Evolutionary conservation across 92 coral and sea anemone species (phyloP).

Genomic region (Zoanthus solanderi): DNA sequence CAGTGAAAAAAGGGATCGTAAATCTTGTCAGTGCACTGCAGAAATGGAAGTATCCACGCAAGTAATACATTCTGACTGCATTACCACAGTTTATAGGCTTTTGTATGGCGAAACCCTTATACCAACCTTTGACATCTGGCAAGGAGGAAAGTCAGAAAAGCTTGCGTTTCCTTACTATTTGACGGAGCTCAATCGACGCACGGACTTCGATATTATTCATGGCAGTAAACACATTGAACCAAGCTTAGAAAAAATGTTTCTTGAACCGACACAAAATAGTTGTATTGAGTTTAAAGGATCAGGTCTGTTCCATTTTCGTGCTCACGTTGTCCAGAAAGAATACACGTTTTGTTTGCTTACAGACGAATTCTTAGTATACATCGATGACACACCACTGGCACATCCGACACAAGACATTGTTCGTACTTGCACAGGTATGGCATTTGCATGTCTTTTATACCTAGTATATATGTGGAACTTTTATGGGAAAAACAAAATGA

Average conservation of each 20-base stretch:
- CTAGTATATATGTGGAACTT: slow-evolving; percentile 77
- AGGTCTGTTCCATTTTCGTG: slow-evolving; percentile 95
- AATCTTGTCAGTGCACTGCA: slow-evolving; percentile 84
- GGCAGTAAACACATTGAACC: slow-evolving; percentile 61
- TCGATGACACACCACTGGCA: slow-evolving; percentile 90
- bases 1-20: slow-evolving; percentile 68
- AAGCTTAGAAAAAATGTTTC: slow-evolving; percentile 55
- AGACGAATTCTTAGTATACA: slow-evolving; percentile 88
- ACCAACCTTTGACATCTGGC: slow-evolving; percentile 77
- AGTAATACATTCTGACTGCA: slow-evolving; percentile 88
- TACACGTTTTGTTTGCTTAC: slow-evolving; percentile 88
- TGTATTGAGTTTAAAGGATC: slow-evolving; percentile 91
- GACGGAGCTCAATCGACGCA: slow-evolving; percentile 88
- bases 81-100: slow-evolving; percentile 82
- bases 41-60: slow-evolving; percentile 78
- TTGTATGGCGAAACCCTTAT: slow-evolving; percentile 79
- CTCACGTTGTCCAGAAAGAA: slow-evolving; percentile 82
- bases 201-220: slow-evolving; percentile 69
- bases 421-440: slow-evolving; percentile 93
- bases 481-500: slow-evolving; percentile 84
- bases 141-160: slow-evolving; percentile 69
- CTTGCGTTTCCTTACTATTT: slow-evolving; percentile 85
- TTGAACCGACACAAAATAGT: slow-evolving; percentile 81
- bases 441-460: slow-evolving; percentile 72
- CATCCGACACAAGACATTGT: slow-evolving; percentile 91